phyloP scores from a whole-genome alignment of 2,797 vertebrate species.

The Threskiornis aethiopicus region DNA sequence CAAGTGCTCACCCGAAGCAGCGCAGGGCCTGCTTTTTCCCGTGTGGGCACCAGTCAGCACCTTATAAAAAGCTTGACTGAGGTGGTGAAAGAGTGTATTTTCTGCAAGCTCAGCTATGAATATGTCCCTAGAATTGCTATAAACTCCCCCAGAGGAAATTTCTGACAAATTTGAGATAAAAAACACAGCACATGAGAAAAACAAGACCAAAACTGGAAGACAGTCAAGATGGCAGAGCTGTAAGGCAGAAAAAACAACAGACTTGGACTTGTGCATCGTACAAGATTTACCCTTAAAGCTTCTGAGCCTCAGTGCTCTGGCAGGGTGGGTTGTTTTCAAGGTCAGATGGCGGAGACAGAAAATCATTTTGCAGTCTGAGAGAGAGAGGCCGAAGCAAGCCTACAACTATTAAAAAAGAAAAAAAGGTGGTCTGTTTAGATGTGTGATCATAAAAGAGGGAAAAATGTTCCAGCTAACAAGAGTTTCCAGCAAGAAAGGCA shows the following conservation, averaged over 20 bases:
- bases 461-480: background rate
- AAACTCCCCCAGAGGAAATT: background rate
- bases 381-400: background rate
- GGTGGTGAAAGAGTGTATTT: background rate
- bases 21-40: background rate
- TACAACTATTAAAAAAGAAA: background rate
- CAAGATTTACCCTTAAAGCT: background rate
- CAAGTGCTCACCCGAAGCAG: background rate
- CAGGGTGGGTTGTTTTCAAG: background rate
- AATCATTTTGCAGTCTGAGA: background rate
- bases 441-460: background rate
- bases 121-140: background rate
- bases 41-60: background rate
- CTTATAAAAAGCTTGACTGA: background rate
- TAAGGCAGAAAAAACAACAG: background rate
- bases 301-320: background rate
- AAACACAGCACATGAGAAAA: background rate
- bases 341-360: conserved; percentile 10
- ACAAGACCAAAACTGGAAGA: conserved; percentile 15
- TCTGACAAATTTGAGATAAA: background rate
- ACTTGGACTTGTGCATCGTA: background rate
- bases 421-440: background rate
- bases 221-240: background rate
- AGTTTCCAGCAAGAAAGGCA: background rate
- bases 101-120: background rate